These are phyloP conservation scores for Leuctra nigra DNA, from an alignment of 2,888 invertebrate genomes.

Conservation along the genomic window DNA sequence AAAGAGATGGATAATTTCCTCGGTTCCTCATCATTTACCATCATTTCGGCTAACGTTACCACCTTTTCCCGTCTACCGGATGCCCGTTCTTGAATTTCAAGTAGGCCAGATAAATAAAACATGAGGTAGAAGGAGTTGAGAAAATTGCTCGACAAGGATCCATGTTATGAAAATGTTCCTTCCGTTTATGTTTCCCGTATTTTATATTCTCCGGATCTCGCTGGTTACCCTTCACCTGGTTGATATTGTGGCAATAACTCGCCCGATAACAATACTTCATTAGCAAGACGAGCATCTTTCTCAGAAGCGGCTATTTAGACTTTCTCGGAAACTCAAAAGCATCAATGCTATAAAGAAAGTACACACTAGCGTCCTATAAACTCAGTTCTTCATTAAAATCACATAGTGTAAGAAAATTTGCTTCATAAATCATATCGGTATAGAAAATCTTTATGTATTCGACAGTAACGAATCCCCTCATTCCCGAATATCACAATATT, in stretches of 20 bases:
- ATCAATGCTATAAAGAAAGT: no score
- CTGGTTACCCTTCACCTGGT: not conserved
- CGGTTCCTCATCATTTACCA: conserved; percentile 7
- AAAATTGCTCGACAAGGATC: conserved; percentile 13
- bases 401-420: no score
- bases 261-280: not conserved
- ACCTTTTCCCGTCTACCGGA: not conserved
- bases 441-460: no score
- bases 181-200: conserved; percentile 3
- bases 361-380: no score
- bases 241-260: not conserved
- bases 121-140: conserved; percentile 5
- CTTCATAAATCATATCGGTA: no score
- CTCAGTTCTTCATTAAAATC: no score
- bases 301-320: no score
- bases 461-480: no score
- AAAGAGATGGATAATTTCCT: conserved; percentile 13
- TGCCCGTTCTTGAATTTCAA: conserved; percentile 17
- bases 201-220: conserved; percentile 1
- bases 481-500: no score
- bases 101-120: conserved; percentile 17
- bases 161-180: conserved; percentile 11
- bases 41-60: conserved; percentile 10
- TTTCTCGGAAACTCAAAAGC: no score
- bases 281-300: not conserved